Base-by-base conservation (phyloP, 2,113 vertebrate genomes). In the Dicentrarchus labrax region DNA sequence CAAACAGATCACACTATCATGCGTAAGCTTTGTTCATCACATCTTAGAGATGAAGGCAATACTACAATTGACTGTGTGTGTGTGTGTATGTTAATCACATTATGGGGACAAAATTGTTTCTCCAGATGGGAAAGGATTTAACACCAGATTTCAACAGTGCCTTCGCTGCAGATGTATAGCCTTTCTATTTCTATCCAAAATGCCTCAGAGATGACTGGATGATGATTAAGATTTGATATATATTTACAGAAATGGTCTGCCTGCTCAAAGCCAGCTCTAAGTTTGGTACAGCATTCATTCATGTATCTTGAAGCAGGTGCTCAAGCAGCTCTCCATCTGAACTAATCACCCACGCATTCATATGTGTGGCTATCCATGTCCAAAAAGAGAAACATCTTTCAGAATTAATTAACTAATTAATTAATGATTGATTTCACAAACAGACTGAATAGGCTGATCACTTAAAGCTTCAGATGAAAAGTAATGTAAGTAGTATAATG, bases 11-110 rank as follows among this genome's bases (percentile, higher is more conserved):
- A 65, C 22, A 48, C 43, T 30, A 16, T 24, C 21, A 60, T 74
- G 47, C 22, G 12, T 22, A 47, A 56, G 60, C 59, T 80, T 56
- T 15, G 57, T 66, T 69, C 17, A 22, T 5, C 65, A 70, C 48
- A 57, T 36, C 9, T 36, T 19, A 30, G 19, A 69, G 19, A 51
- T 48, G 19, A 75, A 57, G 24, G 38, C 8, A 47, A 60, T 41
- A 30, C 56, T 54, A 78, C 10, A 6, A 21, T 36, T 54, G 5
- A 8, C 21, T 53, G 16, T 24, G 38, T 53, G 50, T 45, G 21
- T 12, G 5, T 30, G 30, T 30, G 51, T 4, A 17, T 13, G 50
- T 43, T 4, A 76, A 54, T 45, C n/a, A 21, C 50, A 21, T 54
- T 8, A 39, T 24, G 8, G 21, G 5, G 38, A 19, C 15, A 19